Evolutionary conservation across 2,797 vertebrate species (phyloP).

Genomic region (Eulemur coronatus): DNA sequence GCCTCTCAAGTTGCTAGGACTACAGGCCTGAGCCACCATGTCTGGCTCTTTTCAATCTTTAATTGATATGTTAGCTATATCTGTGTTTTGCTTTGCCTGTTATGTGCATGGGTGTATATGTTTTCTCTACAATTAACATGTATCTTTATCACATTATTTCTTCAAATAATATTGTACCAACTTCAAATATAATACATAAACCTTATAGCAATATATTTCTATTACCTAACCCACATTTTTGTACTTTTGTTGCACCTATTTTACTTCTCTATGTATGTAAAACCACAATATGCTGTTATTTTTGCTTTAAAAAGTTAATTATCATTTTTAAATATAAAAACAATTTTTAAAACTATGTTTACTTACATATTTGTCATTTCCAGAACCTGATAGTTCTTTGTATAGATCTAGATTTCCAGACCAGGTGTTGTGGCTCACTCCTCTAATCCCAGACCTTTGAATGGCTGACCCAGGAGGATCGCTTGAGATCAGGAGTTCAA

Average conservation of each 20-base stretch:
- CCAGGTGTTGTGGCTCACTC: background rate
- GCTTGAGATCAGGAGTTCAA: background rate
- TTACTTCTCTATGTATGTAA: background rate
- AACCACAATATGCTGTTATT: background rate
- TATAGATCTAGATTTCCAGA: background rate
- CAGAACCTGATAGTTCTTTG: background rate
- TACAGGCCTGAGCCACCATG: no score
- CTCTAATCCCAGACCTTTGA: background rate
- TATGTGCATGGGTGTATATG: background rate
- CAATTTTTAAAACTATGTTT: background rate
- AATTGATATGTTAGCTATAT: background rate
- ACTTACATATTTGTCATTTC: background rate
- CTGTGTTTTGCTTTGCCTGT: background rate
- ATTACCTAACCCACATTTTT: background rate
- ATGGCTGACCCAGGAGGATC: background rate
- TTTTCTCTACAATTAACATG: background rate
- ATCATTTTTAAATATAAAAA: background rate
- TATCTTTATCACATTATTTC: background rate
- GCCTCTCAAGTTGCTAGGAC: no score
- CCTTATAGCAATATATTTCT: background rate
- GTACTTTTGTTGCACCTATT: background rate
- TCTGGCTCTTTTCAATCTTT: background rate
- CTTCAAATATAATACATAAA: background rate
- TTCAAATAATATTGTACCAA: background rate
- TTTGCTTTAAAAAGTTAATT: background rate